Base-by-base conservation (phyloP, 2,797 vertebrate species). In the Sternarchorhynchus goeldii region DNA sequence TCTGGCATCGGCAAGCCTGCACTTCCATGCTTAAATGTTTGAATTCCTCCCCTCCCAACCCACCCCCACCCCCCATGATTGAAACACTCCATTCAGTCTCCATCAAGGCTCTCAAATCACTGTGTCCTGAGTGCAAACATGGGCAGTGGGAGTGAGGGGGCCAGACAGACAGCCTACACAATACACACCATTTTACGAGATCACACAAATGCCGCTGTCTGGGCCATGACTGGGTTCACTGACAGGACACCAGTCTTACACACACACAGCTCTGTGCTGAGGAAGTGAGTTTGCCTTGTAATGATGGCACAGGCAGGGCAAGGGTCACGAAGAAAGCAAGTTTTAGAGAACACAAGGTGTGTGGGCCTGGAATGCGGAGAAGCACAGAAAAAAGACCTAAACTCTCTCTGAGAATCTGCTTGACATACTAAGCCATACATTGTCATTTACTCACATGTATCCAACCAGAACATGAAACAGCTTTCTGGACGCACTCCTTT, bases 91-190 rank as follows among this genome's bases (percentile, higher is more conserved):
- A 69, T 75, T 82, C 78, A 59, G 66, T 71, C 72, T 75, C 79
- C 76, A 79, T 73, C 72, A 79, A 63, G 76, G 56, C 72, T 79
- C 69, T 76, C 58, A 74, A 81, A 81, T 81, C 66, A 77, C 74
- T 68, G 74, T 57, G 68, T 78, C 76, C 64, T 76, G 18, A 81
- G 64, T 73, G 73, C 65, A 79, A 76, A 76, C 41, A 73, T 69
- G 58, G 39, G 14, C 21, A 66, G 72, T 65, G 29, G 20, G 70
- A 25, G 39, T 18, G 41, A 63, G 63, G 53, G 34, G 29, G 58
- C 71, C 82, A 82, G 72, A 76, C 78, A 82, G 73, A 65, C 70
- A 60, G 63, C 59, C 63, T 55, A 70, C 41, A 80, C 68, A 82
- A 58, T 56, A 78, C 68, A 73, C 69, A 77, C 53, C 63, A 45